Conservation (phyloP, 2,888 invertebrate species). For the Catotricha subobsoleta region DNA sequence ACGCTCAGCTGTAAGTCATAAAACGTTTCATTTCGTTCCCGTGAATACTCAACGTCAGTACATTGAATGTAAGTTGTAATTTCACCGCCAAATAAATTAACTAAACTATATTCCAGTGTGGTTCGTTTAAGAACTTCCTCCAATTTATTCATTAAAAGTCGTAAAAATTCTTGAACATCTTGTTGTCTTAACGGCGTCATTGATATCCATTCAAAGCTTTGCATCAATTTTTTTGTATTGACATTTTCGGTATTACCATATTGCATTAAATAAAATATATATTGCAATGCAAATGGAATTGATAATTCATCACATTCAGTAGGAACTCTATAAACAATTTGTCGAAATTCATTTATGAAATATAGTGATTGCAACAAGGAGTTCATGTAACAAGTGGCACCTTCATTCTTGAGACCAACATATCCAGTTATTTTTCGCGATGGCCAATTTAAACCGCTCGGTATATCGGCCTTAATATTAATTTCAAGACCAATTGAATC, state of each 20-base stretch:
- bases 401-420: conserved; percentile 93
- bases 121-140: conserved; percentile 99
- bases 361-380: conserved; percentile 93
- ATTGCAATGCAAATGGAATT: conserved; percentile 77
- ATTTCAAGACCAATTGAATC: too few relatives aligned
- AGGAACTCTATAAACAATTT: conserved; percentile 98
- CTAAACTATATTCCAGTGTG: conserved; percentile 94
- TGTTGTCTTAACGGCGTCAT: conserved; percentile 99
- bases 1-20: conserved; percentile 98
- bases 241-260: conserved; percentile 88
- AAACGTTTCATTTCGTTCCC: conserved; percentile 88
- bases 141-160: conserved; percentile 85
- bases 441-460: conserved; percentile 84
- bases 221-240: conserved; percentile 96
- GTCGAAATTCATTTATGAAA: conserved; percentile 79
- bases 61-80: conserved; percentile 98
- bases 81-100: conserved; percentile 93
- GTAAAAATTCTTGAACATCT: conserved; percentile 77
- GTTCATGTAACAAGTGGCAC: conserved; percentile 99
- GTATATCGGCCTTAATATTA: conserved; percentile 71
- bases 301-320: conserved; percentile 96
- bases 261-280: conserved; percentile 96
- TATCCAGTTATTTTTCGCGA: conserved; percentile 91
- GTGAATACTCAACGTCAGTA: conserved; percentile 91
- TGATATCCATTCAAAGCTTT: conserved; percentile 99